phyloP scores from a whole-genome alignment of 2,797 vertebrate species.

The Neosilurus hyrtlii region DNA sequence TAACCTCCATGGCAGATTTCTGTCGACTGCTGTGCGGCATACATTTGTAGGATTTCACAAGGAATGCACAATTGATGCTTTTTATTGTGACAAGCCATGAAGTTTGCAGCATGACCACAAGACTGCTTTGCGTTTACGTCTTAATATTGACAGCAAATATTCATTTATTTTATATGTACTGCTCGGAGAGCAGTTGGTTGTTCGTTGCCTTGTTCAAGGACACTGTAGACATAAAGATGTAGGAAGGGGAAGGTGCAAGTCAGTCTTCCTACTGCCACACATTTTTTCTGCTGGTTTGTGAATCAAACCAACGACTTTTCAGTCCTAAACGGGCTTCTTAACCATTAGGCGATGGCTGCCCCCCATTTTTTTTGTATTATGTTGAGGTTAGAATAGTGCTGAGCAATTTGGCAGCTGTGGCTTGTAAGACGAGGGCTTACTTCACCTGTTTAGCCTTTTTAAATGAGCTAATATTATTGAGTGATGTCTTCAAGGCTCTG shows the following conservation, averaged over 20 bases:
- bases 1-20: neutral
- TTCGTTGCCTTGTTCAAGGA: too few species aligned
- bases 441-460: slow-evolving; percentile 15
- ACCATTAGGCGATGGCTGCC: too few species aligned
- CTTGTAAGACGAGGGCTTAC: slow-evolving; percentile 2
- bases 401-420: slow-evolving; percentile 12
- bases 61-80: neutral
- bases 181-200: too few species aligned
- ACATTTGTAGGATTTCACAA: neutral
- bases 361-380: too few species aligned
- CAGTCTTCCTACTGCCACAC: too few species aligned
- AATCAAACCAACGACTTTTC: too few species aligned
- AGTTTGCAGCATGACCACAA: slow-evolving; percentile 4
- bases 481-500: slow-evolving; percentile 10
- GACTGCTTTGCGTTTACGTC: neutral
- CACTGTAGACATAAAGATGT: too few species aligned
- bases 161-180: too few species aligned
- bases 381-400: neutral
- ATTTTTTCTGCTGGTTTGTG: too few species aligned
- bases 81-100: neutral
- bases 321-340: too few species aligned
- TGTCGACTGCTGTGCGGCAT: neutral
- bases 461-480: slow-evolving; percentile 30
- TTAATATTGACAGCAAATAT: neutral
- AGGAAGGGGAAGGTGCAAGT: too few species aligned